These are phyloP conservation scores for Brachionus asplanchnoidis DNA, from an alignment of 1,140 invertebrate species.

Conservation along the genomic window DNA sequence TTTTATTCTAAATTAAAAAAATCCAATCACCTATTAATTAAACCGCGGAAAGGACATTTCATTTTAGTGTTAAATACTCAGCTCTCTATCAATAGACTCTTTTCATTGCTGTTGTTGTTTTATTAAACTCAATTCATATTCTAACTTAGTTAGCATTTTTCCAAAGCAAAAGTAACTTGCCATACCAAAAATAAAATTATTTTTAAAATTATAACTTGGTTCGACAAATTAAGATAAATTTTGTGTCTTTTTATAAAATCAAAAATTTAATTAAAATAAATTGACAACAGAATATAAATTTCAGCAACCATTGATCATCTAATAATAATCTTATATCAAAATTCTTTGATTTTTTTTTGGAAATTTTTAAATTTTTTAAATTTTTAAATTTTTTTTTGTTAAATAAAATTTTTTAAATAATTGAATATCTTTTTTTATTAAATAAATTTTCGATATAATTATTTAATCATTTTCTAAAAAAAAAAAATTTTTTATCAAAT, in stretches of 20 bases:
- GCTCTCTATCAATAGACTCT: neutral
- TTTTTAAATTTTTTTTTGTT: too few species aligned
- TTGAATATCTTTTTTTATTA: neutral
- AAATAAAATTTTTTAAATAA: neutral
- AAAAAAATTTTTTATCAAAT: neutral
- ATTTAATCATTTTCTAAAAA: neutral
- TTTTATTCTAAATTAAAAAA: conserved; percentile 21
- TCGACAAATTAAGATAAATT: neutral
- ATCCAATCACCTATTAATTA: neutral
- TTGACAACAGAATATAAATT: too few species aligned
- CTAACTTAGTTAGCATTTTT: conserved; percentile 14
- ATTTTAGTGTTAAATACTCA: neutral
- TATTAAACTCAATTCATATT: neutral
- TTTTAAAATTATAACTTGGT: neutral
- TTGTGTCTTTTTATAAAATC: neutral
- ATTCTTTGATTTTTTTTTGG: too few species aligned
- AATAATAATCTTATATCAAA: too few species aligned
- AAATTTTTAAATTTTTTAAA: too few species aligned
- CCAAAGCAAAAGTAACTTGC: neutral
- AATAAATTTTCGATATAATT: neutral
- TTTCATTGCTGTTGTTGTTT: conserved; percentile 6
- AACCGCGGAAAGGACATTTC: neutral
- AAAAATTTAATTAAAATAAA: too few species aligned
- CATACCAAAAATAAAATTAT: neutral
- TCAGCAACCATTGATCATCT: too few species aligned